Evolutionary conservation across 2,888 invertebrate species (phyloP), one percentile per base, ranked within the genome.

Genomic region (Meiosimyza decipiens): DNA sequence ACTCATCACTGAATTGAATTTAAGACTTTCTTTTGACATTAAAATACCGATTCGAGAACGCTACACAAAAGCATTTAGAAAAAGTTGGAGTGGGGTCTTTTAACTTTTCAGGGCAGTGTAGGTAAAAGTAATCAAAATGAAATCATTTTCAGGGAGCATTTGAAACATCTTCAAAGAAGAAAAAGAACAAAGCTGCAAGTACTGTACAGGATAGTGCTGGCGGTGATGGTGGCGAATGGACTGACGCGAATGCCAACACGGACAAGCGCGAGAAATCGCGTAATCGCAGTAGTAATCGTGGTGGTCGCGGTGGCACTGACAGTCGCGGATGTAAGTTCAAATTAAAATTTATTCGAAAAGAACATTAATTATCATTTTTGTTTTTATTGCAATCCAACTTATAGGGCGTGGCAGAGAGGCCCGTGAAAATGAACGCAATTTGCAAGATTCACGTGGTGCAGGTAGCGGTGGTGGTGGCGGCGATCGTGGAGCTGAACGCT

Each of bases 91-190:
- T 28, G 4, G 28, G 28, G 28, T 4, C 28, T 4, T 28, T 28
- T 28, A 28, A 28, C 28, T 28, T 28, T 3, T 28, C 3, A 28
- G 4, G 4, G 28, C 22, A 22, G 22, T 2, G 4, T 40, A 40
- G 13, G 59, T 49, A 9, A 49, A 49, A 62, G 15, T 51, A 3
- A 40, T 9, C 13, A 51, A 18, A 66, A 52, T 54, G n/a, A 6
- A 28, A 50, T 33, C 15, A 33, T 15, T 71, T 85, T 1, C 86
- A 94, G 92, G 92, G 93, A 81, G 94, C 95, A 84, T 96, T 96
- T 95, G 95, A 94, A 83, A 94, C 92, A 74, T 91, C 90, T 71
- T 93, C 94, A 77, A 95, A 95, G 88, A 96, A 95, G 89, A 95
- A 95, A 90, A 95, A 94, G 88, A 93, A 92, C 84, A 90, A 92